Percentiles rank a stretch among this genome's conserved stretches.
These are phyloP conservation scores for Sitodiplosis mosellana DNA, from an alignment of 1,140 invertebrate genomes.

Conservation along the genomic window DNA sequence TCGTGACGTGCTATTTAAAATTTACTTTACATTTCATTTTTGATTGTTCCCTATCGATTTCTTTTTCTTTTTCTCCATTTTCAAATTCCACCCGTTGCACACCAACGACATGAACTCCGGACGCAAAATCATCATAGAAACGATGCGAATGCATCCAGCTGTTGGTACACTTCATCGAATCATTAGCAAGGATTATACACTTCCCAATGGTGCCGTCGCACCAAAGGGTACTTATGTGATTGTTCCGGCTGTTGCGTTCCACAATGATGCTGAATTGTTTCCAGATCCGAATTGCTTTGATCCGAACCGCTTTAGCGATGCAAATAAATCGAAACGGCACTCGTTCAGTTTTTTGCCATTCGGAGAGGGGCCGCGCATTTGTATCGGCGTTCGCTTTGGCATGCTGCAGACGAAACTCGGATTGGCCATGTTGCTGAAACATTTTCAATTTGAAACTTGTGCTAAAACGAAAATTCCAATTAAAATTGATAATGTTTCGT, in stretches of 20 bases:
- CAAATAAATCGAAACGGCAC: constrained; percentile 24
- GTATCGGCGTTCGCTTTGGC: constrained; percentile 34
- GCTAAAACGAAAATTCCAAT: not conserved
- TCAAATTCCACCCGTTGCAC: not conserved
- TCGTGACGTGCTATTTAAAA: not conserved
- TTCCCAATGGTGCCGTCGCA: constrained; percentile 23
- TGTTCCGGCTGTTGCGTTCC: constrained; percentile 34
- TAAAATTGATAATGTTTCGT: not conserved
- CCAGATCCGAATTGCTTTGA: constrained; percentile 32
- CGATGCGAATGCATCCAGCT: constrained; percentile 11
- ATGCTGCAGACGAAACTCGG: constrained; percentile 26
- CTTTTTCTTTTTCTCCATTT: not conserved
- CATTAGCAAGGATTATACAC: constrained; percentile 24
- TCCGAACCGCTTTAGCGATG: constrained; percentile 31
- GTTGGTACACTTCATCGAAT: constrained; percentile 18
- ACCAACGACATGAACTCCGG: too few species aligned
- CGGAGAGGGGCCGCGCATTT: constrained; percentile 43
- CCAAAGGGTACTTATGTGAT: constrained; percentile 29
- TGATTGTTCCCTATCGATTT: not conserved
- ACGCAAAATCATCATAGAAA: constrained; percentile 14
- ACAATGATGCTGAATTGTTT: constrained; percentile 30
- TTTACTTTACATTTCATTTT: not conserved
- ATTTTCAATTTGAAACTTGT: constrained; percentile 12
- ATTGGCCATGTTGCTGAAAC: constrained; percentile 19
- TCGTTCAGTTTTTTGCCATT: constrained; percentile 38